These are phyloP conservation scores for Matsumyia berberina DNA, from an alignment of 2,888 invertebrate genomes.

Conservation along the genomic window DNA sequence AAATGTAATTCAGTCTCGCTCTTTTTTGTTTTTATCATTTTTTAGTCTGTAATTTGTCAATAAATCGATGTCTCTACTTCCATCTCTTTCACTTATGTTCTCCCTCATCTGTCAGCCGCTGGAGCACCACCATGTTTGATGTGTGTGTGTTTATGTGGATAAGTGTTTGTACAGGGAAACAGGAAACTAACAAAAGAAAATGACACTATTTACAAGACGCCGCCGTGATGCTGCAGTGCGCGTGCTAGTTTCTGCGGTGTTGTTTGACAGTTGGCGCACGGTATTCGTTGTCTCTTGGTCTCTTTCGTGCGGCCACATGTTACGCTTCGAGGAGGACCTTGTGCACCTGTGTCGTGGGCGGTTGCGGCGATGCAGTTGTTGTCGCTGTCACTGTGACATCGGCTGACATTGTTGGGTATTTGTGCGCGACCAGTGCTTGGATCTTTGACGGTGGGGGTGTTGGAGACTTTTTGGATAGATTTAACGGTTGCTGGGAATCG, in stretches of 20 bases:
- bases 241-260: conserved; percentile 46
- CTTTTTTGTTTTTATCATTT: conserved; percentile 67
- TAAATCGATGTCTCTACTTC: conserved; percentile 75
- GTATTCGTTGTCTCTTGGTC: conserved; percentile 68
- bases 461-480: conserved; percentile 94
- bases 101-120: conserved; percentile 57
- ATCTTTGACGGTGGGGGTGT: conserved; percentile 88
- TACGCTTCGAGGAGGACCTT: conserved; percentile 88
- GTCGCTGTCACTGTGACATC: conserved; percentile 83
- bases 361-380: conserved; percentile 77
- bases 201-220: conserved; percentile 72
- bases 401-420: conserved; percentile 83
- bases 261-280: conserved; percentile 64
- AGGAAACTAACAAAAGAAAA: conserved; percentile 73
- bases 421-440: conserved; percentile 82
- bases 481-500: conserved; percentile 92
- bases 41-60: conserved; percentile 73
- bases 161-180: conserved; percentile 63
- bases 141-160: conserved; percentile 36
- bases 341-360: conserved; percentile 83
- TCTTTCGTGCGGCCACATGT: conserved; percentile 78
- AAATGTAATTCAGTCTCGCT: conserved; percentile 77
- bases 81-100: conserved; percentile 59
- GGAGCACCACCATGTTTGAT: conserved; percentile 68
- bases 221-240: conserved; percentile 34